A percentile compares a stretch with the other conserved stretches of the same genome.
Conservation (phyloP, 1,140 invertebrate species). For the Venustaconcha ellipsiformis region DNA sequence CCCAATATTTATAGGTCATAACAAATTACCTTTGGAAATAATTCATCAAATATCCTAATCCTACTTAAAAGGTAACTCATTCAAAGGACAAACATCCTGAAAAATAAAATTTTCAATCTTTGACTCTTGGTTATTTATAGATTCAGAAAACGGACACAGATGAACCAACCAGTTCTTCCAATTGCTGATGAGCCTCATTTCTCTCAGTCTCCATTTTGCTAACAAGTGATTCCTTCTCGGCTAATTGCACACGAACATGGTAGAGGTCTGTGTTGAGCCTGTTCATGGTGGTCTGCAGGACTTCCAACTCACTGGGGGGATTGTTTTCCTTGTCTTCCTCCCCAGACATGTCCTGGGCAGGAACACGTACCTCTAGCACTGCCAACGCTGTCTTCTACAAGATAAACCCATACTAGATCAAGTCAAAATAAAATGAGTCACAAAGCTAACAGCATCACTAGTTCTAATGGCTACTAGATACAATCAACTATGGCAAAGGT, state of each 20-base stretch:
- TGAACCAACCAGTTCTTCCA: slow-evolving; percentile 30
- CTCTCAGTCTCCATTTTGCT: slow-evolving; percentile 35
- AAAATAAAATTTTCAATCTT: background rate
- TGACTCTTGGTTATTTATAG: no score
- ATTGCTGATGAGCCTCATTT: slow-evolving; percentile 15
- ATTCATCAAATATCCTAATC: no score
- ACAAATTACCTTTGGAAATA: no score
- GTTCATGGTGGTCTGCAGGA: slow-evolving; percentile 54
- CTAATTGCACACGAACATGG: slow-evolving; percentile 33
- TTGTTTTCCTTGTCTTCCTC: slow-evolving; percentile 60
- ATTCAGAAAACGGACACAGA: no score
- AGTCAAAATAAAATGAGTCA: background rate
- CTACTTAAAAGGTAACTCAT: no score
- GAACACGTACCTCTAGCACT: slow-evolving; percentile 40
- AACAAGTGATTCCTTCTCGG: slow-evolving; percentile 44
- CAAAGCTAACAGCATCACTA: background rate
- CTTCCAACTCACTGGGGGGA: slow-evolving; percentile 47
- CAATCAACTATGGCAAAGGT: no score
- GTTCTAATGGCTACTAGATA: background rate
- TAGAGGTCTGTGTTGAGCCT: slow-evolving; percentile 52
- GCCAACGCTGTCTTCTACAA: slow-evolving; percentile 55
- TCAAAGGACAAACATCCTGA: background rate
- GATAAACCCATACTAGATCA: slow-evolving; percentile 1
- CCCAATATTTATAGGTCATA: no score
- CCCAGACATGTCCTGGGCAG: slow-evolving; percentile 30